Conservation (phyloP, 2,797 vertebrate species). For the Chaunax sp. region DNA sequence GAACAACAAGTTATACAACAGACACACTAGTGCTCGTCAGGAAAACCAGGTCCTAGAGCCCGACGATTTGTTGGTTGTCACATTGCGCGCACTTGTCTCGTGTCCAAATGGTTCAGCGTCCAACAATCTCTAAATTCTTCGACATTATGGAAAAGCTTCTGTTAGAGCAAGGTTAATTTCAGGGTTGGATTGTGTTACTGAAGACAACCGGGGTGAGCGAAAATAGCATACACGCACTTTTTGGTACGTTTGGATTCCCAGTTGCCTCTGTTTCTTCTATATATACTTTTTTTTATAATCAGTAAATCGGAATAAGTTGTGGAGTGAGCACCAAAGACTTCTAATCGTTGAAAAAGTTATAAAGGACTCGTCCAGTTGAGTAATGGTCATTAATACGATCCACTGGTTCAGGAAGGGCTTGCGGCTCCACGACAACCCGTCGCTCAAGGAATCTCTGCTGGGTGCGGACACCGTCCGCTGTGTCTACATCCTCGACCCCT, state of each 20-base stretch:
- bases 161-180: conserved; percentile 83
- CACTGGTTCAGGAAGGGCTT: conserved; percentile 99
- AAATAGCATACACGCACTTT: not conserved
- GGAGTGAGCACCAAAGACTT: conserved; percentile 17
- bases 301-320: not conserved
- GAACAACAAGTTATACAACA: conserved; percentile 88
- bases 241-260: not conserved
- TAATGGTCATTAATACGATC: conserved; percentile 93
- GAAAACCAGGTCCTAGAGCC: conserved; percentile 76
- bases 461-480: conserved; percentile 92
- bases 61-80: conserved; percentile 13
- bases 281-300: not conserved
- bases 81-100: conserved; percentile 29
- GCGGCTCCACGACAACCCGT: conserved; percentile 96
- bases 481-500: conserved; percentile 96
- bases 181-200: not conserved
- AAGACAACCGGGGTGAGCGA: not conserved
- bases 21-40: conserved; percentile 18
- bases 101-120: conserved; percentile 77
- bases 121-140: conserved; percentile 48
- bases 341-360: conserved; percentile 13
- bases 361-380: conserved; percentile 76
- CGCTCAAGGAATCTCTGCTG: conserved; percentile 90
- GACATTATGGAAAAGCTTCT: conserved; percentile 82
- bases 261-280: conserved; percentile 1